Evolutionary conservation across 2,888 invertebrate species (phyloP), one percentile per base, ranked within the genome.

Genomic region (Melanostoma mellinum): DNA sequence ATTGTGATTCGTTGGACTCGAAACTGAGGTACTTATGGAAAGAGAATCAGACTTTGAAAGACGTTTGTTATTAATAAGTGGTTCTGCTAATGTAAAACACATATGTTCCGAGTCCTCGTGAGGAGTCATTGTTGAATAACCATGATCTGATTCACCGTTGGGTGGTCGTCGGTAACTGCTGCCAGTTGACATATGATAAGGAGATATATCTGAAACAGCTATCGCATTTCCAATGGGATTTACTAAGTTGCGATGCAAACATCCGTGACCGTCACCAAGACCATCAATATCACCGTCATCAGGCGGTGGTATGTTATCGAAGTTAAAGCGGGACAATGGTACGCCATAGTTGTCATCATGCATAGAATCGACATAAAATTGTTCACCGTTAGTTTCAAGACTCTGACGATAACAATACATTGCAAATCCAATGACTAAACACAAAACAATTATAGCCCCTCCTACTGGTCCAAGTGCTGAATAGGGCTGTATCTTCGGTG

Each of bases 41-140:
- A 89, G 93, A 86, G 89, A 94, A 92, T 92, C 94, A 88, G 93
- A 94, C 91, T 89, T 93, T 88, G 91, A 93, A 90, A 87, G 88
- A 8, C 91, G 87, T 86, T 91, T 93, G 78, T 93, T 92, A 60
- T 92, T 90, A 79, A 94, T 91, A 44, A 93, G 92, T 0, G 94
- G 94, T 87, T 95, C 95, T 58, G 94, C 93, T 6, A 94, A 92
- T 30, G 95, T 95, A 86, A 96, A 95, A 6, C 95, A 95, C 86
- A 96, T 94, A 86, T 96, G 95, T 89, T 97, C 97, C 0, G 96
- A 96, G 89, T 97, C 97, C 88, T 97, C 97, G 87, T 97, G 97
- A 1, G 96, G 97, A 0, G 97, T 97, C 97, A 97, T 97, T 0
- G 97, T 97, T 3, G 97, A 97, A 91, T 98, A 98, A 2, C 98